phyloP scores from a whole-genome alignment of 2,113 vertebrate genomes.

The Chlamydotis undulata region DNA sequence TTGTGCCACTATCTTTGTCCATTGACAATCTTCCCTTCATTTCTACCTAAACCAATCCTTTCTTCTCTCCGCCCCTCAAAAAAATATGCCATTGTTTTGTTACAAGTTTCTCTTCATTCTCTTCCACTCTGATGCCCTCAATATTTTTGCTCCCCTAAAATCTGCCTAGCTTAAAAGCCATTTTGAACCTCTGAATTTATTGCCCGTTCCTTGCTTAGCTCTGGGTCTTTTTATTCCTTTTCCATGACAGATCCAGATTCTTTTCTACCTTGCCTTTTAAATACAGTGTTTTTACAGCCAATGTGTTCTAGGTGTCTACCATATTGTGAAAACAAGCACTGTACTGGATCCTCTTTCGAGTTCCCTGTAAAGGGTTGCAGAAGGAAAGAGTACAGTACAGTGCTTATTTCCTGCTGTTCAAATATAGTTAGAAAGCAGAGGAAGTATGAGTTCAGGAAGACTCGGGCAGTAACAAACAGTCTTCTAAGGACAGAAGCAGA shows the following conservation, averaged over 20 bases:
- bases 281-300: neutral
- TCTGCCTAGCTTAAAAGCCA: neutral
- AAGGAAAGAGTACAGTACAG: neutral
- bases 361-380: neutral
- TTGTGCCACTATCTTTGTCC: neutral
- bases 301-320: neutral
- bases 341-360: neutral
- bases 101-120: neutral
- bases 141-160: neutral
- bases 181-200: neutral
- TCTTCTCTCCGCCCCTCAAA: neutral
- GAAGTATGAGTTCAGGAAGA: neutral
- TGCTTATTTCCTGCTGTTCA: neutral
- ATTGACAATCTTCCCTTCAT: neutral
- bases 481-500: neutral
- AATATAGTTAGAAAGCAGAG: neutral
- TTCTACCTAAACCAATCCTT: neutral
- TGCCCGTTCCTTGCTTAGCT: neutral
- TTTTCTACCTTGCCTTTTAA: neutral
- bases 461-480: neutral
- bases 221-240: neutral
- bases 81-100: neutral
- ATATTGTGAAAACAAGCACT: neutral
- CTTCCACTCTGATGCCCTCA: neutral
- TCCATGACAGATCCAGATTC: neutral